Evolutionary conservation across 2,888 invertebrate genomes (phyloP).

Genomic region (Apodemia mormo): DNA sequence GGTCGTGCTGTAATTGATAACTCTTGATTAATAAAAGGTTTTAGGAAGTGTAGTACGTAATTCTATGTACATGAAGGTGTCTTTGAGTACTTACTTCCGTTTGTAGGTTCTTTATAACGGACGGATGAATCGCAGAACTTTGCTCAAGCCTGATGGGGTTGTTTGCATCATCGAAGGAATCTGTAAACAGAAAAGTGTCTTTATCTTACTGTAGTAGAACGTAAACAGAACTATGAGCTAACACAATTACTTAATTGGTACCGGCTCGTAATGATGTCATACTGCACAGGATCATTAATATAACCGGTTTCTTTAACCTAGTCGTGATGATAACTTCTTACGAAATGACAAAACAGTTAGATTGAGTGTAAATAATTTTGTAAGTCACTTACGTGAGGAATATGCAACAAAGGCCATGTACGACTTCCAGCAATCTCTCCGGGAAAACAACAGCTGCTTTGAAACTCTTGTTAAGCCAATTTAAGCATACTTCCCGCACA

Average conservation of each 20-base stretch:
- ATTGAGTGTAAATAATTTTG: neutral
- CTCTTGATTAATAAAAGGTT: neutral
- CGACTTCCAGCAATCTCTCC: neutral
- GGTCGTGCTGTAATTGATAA: neutral
- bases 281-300: neutral
- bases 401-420: neutral
- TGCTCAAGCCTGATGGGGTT: constrained; percentile 4
- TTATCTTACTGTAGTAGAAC: neutral
- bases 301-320: neutral
- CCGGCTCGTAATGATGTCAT: neutral
- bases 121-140: neutral
- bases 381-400: neutral
- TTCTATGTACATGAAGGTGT: neutral
- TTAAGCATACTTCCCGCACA: constrained; percentile 7
- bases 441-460: neutral
- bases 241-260: neutral
- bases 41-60: neutral
- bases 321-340: constrained; percentile 1
- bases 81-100: neutral
- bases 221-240: constrained; percentile 1
- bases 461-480: constrained; percentile 1
- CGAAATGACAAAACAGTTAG: neutral
- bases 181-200: neutral
- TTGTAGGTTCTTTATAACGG: constrained; percentile 10
- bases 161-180: constrained; percentile 5